phyloP scores from a whole-genome alignment of 2,888 invertebrate genomes.

The Pyrrhia umbra region DNA sequence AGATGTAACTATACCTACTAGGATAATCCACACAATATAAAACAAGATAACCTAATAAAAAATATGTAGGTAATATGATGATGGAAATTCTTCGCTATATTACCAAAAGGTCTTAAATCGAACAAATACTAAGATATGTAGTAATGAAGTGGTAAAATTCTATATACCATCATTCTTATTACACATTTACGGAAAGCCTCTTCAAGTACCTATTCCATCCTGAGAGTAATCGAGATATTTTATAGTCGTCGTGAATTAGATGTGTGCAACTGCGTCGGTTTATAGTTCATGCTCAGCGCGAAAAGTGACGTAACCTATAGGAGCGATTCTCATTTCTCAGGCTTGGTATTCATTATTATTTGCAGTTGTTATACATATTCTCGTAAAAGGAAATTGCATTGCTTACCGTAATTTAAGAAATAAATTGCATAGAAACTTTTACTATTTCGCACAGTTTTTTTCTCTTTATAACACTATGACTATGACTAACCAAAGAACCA shows the following conservation, averaged over 20 bases:
- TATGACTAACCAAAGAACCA: slow-evolving; percentile 21
- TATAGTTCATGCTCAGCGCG: slow-evolving; percentile 49
- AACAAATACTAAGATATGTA: no score
- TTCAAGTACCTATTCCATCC: slow-evolving; percentile 32
- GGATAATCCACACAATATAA: no score
- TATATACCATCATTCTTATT: not conserved
- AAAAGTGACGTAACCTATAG: slow-evolving; percentile 50
- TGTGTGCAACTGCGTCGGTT: slow-evolving; percentile 42
- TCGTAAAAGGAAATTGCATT: slow-evolving; percentile 28
- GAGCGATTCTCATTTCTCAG: slow-evolving; percentile 39
- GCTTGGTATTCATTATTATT: slow-evolving; percentile 34
- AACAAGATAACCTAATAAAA: no score
- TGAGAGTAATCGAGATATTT: slow-evolving; percentile 38
- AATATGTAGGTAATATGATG: no score
- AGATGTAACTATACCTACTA: no score
- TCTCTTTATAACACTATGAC: slow-evolving; percentile 25
- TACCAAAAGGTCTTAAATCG: no score
- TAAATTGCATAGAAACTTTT: slow-evolving; percentile 33
- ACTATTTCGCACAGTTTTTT: slow-evolving; percentile 29
- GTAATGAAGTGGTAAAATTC: not conserved
- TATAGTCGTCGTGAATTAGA: slow-evolving; percentile 37
- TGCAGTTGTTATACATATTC: slow-evolving; percentile 20
- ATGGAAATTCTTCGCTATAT: no score
- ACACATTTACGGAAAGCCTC: slow-evolving; percentile 4
- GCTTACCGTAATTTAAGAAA: slow-evolving; percentile 25